A percentile compares a stretch with the other conserved stretches of the same genome.
phyloP scores from a whole-genome alignment of 2,888 invertebrate species.

The Sarcophaga carnaria region DNA sequence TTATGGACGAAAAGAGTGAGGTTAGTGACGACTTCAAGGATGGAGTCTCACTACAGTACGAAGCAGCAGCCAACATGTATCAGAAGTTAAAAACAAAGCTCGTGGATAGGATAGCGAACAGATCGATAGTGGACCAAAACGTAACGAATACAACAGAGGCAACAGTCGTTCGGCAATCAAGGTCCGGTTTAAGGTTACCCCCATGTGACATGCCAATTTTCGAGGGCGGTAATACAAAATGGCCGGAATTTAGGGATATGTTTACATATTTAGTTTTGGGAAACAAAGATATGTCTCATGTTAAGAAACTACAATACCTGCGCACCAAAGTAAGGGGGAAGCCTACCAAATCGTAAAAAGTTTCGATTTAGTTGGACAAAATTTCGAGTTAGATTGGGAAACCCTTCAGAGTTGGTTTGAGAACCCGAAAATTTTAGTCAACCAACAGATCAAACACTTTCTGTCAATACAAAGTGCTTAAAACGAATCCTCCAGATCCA shows the following conservation, averaged over 20 bases:
- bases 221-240: too few species aligned
- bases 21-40: too few species aligned
- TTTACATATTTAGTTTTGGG: not conserved
- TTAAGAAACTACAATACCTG: not conserved
- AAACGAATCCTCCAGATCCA: not conserved
- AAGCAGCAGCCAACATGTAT: too few species aligned
- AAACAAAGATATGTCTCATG: not conserved
- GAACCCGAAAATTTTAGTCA: not conserved
- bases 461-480: not conserved
- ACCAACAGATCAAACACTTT: not conserved
- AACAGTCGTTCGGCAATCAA: too few species aligned
- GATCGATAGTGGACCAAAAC: too few species aligned
- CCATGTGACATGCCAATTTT: too few species aligned
- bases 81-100: too few species aligned
- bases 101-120: too few species aligned
- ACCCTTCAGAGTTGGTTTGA: not conserved
- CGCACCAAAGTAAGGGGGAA: not conserved
- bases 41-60: too few species aligned
- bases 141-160: too few species aligned
- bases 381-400: constrained; percentile 4
- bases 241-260: not conserved
- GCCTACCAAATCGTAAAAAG: not conserved
- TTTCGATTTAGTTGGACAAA: not conserved
- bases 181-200: too few species aligned
- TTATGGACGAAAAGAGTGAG: too few species aligned